Evolutionary conservation across 2,888 invertebrate species (phyloP), one percentile per base, ranked within the genome.

Genomic region (Gari tellinella): DNA sequence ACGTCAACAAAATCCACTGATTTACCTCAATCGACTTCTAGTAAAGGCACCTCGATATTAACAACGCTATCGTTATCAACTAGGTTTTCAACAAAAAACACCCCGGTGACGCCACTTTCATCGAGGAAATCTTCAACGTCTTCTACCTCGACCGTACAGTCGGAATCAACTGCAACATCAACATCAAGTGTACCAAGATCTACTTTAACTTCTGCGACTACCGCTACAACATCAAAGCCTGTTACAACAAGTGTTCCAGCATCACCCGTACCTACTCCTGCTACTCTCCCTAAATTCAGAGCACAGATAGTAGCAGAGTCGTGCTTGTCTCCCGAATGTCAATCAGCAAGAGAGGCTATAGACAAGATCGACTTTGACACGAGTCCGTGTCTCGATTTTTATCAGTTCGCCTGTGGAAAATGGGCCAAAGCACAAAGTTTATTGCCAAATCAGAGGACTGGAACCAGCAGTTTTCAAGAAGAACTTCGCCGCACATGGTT

Each of bases 371-470:
- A 68, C 41, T 65, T 53, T 45, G 19, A n/a, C 15, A 58, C 37
- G 17, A 65, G 62, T 57, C 74, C 74, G 5, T 69, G 69, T 37
- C 38, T 15, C 8, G 65, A 74, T 25, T 69, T 74, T 17, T 65
- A 65, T 52, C 37, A 61, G 19, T 69, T 69, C 57, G 55, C 74
- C 4, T 74, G 74, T 49, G 74, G 74, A n/a, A 26, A 31, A 7
- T 74, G 74, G 74, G 10, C 37, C 19, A 17, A 46, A n/a, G 10
- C 38, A 17, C 45, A 58, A 15, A 26, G 23, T 1, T 5, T 17
- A 12, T 52, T 56, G 21, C 31, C 17, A 15, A 48, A 10, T 25
- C 17, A n/a, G 25, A 43, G 57, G 21, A 66, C 61, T 48, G 48
- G 57, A 21, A 61, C 69, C 19, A 26, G 19, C 14, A 38, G 65